Conservation (phyloP, 2,888 invertebrate genomes). For the Phaedon cochleariae region DNA sequence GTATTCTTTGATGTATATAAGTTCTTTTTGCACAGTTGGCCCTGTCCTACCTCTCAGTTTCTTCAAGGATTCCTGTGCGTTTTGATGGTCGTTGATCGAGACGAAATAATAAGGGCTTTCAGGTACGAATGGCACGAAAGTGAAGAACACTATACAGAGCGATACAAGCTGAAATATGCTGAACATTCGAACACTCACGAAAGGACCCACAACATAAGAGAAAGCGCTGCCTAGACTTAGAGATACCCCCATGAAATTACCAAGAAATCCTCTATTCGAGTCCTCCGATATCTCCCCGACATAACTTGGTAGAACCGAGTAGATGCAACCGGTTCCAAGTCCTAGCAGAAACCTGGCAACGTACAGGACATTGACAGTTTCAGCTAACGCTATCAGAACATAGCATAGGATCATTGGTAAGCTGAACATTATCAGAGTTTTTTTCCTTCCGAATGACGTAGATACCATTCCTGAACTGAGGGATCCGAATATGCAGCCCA, state of each 20-base stretch:
- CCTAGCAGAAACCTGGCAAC: conserved; percentile 70
- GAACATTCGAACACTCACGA: conserved; percentile 70
- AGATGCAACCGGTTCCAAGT: conserved; percentile 72
- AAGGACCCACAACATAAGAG: conserved; percentile 77
- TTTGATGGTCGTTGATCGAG: conserved; percentile 66
- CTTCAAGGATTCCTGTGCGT: conserved; percentile 72
- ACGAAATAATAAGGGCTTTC: conserved; percentile 82
- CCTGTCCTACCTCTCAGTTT: conserved; percentile 69
- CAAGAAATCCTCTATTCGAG: conserved; percentile 81
- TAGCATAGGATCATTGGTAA: conserved; percentile 71
- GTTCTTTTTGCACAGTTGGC: not conserved
- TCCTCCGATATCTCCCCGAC: conserved; percentile 86
- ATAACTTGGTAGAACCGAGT: conserved; percentile 83
- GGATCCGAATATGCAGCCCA: conserved; percentile 69
- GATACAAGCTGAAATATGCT: conserved; percentile 67
- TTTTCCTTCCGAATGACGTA: conserved; percentile 73
- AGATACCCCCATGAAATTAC: conserved; percentile 81
- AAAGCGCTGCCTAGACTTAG: conserved; percentile 73
- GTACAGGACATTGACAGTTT: conserved; percentile 63
- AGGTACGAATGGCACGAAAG: conserved; percentile 79
- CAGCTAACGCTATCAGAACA: conserved; percentile 69
- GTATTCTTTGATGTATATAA: not conserved
- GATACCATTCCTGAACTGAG: conserved; percentile 73
- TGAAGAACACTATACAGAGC: conserved; percentile 59
- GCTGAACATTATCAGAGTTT: conserved; percentile 70